Conservation (phyloP, 1,140 invertebrate species). For the Dryas iulia region DNA sequence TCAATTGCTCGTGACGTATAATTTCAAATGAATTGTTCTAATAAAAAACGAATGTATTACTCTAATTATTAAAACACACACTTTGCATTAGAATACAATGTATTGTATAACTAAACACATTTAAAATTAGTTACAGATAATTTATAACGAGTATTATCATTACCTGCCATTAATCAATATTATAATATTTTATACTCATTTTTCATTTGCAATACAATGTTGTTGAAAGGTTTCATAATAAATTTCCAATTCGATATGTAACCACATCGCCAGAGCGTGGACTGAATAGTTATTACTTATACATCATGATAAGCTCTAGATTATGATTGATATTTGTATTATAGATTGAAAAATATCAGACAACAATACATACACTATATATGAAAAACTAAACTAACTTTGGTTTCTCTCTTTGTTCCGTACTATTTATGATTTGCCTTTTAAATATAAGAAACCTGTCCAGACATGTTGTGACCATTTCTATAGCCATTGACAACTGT, state of each 20-base stretch:
- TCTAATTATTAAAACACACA: background rate
- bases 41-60: too few relatives aligned
- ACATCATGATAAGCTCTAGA: background rate
- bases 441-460: too few relatives aligned
- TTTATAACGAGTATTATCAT: background rate
- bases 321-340: too few relatives aligned
- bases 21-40: too few relatives aligned
- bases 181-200: background rate
- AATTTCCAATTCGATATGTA: background rate
- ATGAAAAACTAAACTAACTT: too few relatives aligned
- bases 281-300: background rate
- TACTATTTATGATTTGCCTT: too few relatives aligned
- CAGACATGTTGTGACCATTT: too few relatives aligned
- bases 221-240: background rate
- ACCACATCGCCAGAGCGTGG: background rate
- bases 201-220: background rate
- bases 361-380: too few relatives aligned
- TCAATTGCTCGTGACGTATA: too few relatives aligned
- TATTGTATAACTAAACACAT: background rate
- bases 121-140: background rate
- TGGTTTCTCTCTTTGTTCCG: too few relatives aligned
- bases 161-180: background rate
- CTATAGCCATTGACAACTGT: too few relatives aligned
- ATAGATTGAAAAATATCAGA: too few relatives aligned
- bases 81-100: background rate